Base-by-base conservation (phyloP, 2,888 invertebrate species). In the Drosophila borborema region DNA sequence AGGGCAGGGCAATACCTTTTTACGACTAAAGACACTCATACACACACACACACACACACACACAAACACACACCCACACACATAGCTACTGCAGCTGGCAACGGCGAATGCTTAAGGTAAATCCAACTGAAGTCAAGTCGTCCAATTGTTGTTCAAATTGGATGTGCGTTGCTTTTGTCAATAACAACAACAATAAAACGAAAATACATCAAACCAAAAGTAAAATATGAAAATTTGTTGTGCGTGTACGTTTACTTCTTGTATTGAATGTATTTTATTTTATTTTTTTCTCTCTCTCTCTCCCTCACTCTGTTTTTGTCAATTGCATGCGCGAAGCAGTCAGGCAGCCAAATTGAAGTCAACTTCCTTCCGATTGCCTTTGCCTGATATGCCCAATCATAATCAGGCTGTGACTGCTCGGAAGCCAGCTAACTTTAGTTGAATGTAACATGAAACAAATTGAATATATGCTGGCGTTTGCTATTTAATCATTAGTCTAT, bases 111-210 rank as follows among this genome's bases (percentile, higher is more conserved):
- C 20, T 65, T 58, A 69, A 79, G 55, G 40, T 59, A 76, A 77
- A 72, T 64, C 43, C 65, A 76, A 61, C 63, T 66, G 65, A 56
- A 77, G 72, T 65, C 72, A 62, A 67, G 70, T 63, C 71, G 53
- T 62, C 66, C 81, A 81, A 82, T 83, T 83, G 83, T 76, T 81
- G 77, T 55, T 68, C 49, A 71, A 79, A 80, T 80, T 80, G 74
- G 82, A 71, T 78, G 63, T 65, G 49, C 71, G 64, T 61, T 74
- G 67, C 43, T 67, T 64, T 53, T 54, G 60, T 20, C 79, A 77
- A 67, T 60, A 77, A 73, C 49, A 77, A 79, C 56, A 69, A 66
- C 56, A 64, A 59, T 51, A 51, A 72, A 20, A n/a, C 55, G 38
- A 49, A 49, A 46, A 46, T 40, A 62, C 45, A 53, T 16, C 58